A percentile compares a stretch with the other conserved stretches of the same genome.
These are phyloP conservation scores for Tricholaema leucomelas DNA, from an alignment of 2,113 vertebrate species.

Conservation along the genomic window DNA sequence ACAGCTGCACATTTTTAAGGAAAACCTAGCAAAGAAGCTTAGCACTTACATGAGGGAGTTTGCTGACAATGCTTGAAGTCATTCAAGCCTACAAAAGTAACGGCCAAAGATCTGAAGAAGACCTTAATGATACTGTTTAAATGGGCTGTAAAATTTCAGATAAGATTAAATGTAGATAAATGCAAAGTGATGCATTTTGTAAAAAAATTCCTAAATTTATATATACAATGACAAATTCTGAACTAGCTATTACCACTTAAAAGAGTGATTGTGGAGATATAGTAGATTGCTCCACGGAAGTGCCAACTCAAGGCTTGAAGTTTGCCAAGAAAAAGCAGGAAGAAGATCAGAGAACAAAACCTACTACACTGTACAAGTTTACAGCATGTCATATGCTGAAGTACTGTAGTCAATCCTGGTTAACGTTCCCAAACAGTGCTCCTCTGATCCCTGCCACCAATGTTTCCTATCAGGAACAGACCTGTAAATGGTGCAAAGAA, in stretches of 20 bases:
- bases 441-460: neutral
- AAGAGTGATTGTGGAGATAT: neutral
- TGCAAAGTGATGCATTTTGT: neutral
- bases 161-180: neutral
- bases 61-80: neutral
- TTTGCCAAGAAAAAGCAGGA: neutral
- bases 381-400: neutral
- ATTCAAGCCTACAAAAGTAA: neutral
- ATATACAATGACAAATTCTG: neutral
- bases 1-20: neutral
- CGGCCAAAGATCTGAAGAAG: neutral
- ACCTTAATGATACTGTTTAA: neutral
- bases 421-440: neutral
- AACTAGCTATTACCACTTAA: neutral
- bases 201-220: neutral
- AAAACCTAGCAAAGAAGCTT: neutral
- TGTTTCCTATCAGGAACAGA: neutral
- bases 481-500: neutral
- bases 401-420: neutral
- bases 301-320: neutral
- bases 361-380: neutral
- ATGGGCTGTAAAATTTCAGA: neutral
- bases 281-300: rapidly evolving
- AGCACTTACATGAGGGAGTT: neutral
- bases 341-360: neutral